Evolutionary conservation across 2,888 invertebrate genomes (phyloP), one percentile per base, ranked within the genome.

Genomic region (Podabrus alpinus): DNA sequence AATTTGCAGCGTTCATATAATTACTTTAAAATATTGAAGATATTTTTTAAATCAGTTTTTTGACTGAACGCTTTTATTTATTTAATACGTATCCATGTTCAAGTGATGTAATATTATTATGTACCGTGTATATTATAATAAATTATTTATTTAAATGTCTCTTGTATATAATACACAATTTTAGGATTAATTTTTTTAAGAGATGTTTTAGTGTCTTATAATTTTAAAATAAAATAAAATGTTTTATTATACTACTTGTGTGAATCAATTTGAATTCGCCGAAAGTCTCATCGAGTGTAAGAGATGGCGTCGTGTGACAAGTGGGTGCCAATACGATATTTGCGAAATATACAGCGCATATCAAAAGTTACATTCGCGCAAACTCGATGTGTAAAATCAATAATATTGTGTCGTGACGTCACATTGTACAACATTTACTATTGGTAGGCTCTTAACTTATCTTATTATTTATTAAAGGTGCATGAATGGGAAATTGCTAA

Each of bases 401-500:
- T 89, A 89, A 86, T 81, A 79, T 82, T 84, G 84, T 85, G 85
- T 83, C 85, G 86, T 89, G 89, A 90, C 90, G 90, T 89, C 89
- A 89, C 87, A 84, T 80, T 82, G 82, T 83, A 83, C 83, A 84
- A 84, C 84, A 83, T 83, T 83, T 85, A 84, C 87, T 84, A 89
- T 90, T 90, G 89, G 89, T 86, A 85, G 84, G 83, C 84, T 85
- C 85, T 84, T 86, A 86, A 88, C 88, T 88, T 88, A 88, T 89
- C 88, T 87, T 86, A 88, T 89, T 89, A 89, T 88, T 89, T 89
- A 89, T 89, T 88, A 88, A 89, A 86, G 85, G 86, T 87, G 87
- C 86, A 87, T 87, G 87, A 88, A 88, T 88, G 88, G 87, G 85
- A 85, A 84, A 86, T 85, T 83, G 86, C 86, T 84, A 83, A 85